These are phyloP conservation scores for Romanomermis culicivorax DNA, from an alignment of 2,888 invertebrate genomes.

Conservation along the genomic window DNA sequence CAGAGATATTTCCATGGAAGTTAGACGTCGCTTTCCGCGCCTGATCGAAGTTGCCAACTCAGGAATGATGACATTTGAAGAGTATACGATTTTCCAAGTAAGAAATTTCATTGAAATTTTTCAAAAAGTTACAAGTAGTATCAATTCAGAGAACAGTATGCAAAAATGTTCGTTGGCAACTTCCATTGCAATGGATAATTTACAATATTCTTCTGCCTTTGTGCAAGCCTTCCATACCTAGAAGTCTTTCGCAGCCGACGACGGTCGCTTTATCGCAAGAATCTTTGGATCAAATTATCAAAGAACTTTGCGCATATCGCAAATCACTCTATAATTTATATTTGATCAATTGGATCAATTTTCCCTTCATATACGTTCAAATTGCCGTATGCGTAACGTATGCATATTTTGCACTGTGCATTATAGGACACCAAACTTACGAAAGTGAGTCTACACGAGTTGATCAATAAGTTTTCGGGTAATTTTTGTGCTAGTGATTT, in stretches of 20 bases:
- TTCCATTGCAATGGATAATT: not conserved
- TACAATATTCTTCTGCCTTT: not conserved
- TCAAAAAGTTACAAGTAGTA: too few species aligned
- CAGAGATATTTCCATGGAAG: not conserved
- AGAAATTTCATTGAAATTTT: not conserved
- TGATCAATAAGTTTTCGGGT: too few species aligned
- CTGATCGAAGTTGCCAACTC: not conserved
- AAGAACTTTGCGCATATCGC: not conserved
- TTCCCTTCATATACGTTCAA: not conserved
- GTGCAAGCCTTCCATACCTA: too few species aligned
- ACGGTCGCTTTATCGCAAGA: not conserved
- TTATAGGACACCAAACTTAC: not conserved
- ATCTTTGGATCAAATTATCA: not conserved
- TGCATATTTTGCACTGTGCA: not conserved
- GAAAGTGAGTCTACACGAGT: too few species aligned
- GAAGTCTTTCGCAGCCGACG: too few species aligned
- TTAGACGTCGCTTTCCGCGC: not conserved
- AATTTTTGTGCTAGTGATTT: too few species aligned
- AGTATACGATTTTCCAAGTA: not conserved
- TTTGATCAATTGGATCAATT: not conserved
- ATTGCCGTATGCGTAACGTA: not conserved
- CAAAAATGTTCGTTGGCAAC: not conserved
- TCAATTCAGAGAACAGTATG: too few species aligned
- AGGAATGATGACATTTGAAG: conserved; percentile 1
- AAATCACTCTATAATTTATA: not conserved